Conservation (phyloP, 2,113 vertebrate genomes). For the Triplophysa tibetana region DNA sequence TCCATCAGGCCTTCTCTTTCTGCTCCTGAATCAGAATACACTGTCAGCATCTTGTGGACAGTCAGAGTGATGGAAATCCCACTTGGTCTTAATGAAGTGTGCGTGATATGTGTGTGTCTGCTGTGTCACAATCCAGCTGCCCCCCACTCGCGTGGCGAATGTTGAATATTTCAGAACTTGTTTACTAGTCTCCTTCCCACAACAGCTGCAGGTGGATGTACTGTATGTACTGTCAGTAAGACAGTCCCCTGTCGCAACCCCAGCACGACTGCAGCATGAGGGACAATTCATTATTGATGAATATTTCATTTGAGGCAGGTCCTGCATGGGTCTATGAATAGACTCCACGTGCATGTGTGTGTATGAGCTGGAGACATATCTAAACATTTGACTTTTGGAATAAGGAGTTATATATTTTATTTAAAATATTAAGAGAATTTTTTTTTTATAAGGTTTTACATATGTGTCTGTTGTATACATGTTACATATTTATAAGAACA, state of each 20-base stretch:
- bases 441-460: no score
- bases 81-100: slow-evolving; percentile 52
- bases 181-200: neutral
- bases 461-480: no score
- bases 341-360: neutral
- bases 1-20: slow-evolving; percentile 26
- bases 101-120: slow-evolving; percentile 23
- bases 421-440: no score
- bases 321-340: neutral
- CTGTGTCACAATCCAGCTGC: slow-evolving; percentile 37
- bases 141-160: slow-evolving; percentile 4
- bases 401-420: no score
- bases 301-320: slow-evolving; percentile 34
- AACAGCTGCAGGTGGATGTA: neutral
- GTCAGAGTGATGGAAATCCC: slow-evolving; percentile 57
- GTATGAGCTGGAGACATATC: neutral
- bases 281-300: slow-evolving; percentile 37
- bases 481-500: no score
- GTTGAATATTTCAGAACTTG: slow-evolving; percentile 35
- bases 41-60: slow-evolving; percentile 53
- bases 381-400: no score
- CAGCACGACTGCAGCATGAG: slow-evolving; percentile 20
- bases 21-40: slow-evolving; percentile 59
- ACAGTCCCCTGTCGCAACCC: slow-evolving; percentile 20
- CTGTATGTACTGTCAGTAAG: slow-evolving; percentile 22